These are phyloP conservation scores for Scytalopus superciliaris DNA, from an alignment of 2,113 vertebrate genomes.

Conservation along the genomic window DNA sequence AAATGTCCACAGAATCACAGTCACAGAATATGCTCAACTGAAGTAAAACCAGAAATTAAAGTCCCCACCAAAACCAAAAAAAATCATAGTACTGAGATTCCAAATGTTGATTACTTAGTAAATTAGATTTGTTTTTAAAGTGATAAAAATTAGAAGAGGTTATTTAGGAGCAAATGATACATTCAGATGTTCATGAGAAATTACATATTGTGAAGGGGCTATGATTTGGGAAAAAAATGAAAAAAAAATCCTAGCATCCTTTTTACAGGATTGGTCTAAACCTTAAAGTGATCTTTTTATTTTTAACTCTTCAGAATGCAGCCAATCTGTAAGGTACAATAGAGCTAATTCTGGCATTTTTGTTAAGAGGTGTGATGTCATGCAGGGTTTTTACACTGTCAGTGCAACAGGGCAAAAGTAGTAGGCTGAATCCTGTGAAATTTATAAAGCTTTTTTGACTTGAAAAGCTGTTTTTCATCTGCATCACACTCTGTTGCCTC, in stretches of 20 bases:
- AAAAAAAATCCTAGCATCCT: background rate
- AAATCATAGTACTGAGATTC: background rate
- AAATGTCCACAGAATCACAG: background rate
- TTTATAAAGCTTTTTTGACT: background rate
- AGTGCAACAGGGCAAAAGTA: background rate
- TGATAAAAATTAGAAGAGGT: background rate
- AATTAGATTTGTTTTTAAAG: background rate
- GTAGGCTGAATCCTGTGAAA: background rate
- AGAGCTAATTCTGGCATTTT: background rate
- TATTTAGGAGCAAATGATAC: background rate
- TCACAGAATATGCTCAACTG: background rate
- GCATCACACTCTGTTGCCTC: background rate
- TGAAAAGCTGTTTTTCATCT: background rate
- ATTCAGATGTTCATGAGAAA: background rate
- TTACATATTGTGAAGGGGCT: background rate
- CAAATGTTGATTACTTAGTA: background rate
- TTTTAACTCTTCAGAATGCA: background rate
- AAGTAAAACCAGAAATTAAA: background rate
- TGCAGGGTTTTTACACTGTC: background rate
- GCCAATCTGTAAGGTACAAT: background rate
- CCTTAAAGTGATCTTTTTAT: background rate
- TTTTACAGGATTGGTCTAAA: background rate
- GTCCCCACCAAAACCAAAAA: background rate
- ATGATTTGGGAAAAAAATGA: background rate
- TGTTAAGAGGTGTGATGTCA: background rate